Base-by-base conservation (phyloP, 2,888 invertebrate genomes). In the Ypsolopha scabrella region DNA sequence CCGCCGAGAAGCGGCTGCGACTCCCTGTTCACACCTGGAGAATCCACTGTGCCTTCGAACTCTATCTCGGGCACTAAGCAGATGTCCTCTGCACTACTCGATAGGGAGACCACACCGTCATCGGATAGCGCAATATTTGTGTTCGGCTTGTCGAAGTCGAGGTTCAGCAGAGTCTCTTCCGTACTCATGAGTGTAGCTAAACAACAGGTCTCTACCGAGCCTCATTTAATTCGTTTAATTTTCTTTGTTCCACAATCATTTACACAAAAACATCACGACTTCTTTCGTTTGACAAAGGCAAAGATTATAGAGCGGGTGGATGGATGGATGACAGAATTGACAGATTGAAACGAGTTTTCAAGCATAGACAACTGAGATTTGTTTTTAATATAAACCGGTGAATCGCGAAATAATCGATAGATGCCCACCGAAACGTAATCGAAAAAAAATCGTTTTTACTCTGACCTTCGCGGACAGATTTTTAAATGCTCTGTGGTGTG, bases 1-100 rank as follows among this genome's bases (percentile, higher is more conserved):
- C 94, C 93, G 82, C 95, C 94, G 51, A 98, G 89, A 60, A 98
- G 91, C 75, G 97, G 97, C 88, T 97, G 97, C 85, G 94, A 95
- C 90, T 98, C 98, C 71, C 96, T 90, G 85, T 93, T 94, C 57
- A 91, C 90, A 58, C 93, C 92, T 72, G 93, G 90, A 51, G 93
- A 93, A 90, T 94, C 94, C 92, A 94, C 91, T 87, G 90, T 90
- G 82, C 92, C 89, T 82, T 92, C 93, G 80, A 94, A 95, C 60
- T 90, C 91, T 63, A 95, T 91, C 82, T 95, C 95, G 61, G 95
- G 95, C 66, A 94, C 90, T 75, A 93, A 86, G 76, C 90, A 90
- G 75, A 92, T 91, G 78, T 93, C 93, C 76, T 93, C 91, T 54
- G 83, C 75, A 69, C 87, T 88, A 75, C 82, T 87, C 60, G 88